A percentile compares a stretch with the other conserved stretches of the same genome.
phyloP scores from a whole-genome alignment of 2,888 invertebrate genomes.

The Cyrtodaria siliqua region DNA sequence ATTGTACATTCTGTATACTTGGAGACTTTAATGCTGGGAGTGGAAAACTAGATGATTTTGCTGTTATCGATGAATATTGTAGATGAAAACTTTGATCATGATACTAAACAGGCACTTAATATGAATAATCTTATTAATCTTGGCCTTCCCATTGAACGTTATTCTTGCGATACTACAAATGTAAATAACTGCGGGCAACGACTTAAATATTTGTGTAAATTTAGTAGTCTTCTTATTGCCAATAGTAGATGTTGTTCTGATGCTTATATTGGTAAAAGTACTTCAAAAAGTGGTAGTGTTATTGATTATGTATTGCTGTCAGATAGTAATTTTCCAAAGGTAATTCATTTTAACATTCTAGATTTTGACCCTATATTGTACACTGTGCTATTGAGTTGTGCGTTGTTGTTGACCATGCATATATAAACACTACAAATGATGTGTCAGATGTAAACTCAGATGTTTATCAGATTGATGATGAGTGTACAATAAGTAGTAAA shows the following conservation, averaged over 20 bases:
- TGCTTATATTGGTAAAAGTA: constrained; percentile 12
- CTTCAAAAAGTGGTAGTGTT: constrained; percentile 16
- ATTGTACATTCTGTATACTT: not conserved
- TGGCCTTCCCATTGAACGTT: constrained; percentile 12
- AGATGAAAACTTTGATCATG: constrained; percentile 1
- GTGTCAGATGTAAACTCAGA: not conserved
- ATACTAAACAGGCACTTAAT: too few species aligned
- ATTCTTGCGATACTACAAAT: not conserved
- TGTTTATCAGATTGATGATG: not conserved
- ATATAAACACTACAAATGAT: too few species aligned
- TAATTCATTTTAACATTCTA: constrained; percentile 2
- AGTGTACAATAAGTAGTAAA: not conserved
- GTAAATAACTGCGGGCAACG: not conserved
- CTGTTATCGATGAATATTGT: not conserved
- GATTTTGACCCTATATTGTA: constrained; percentile 17
- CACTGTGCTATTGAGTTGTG: not conserved
- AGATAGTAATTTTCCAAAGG: not conserved
- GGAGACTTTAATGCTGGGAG: constrained; percentile 10
- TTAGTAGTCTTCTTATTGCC: not conserved
- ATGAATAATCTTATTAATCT: too few species aligned
- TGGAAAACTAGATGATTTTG: constrained; percentile 1
- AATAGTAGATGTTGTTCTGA: not conserved
- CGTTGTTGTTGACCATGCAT: too few species aligned
- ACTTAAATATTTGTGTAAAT: not conserved
- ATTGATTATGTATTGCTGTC: constrained; percentile 18